A percentile compares a stretch with the other conserved stretches of the same genome.
Conservation (phyloP, 2,888 invertebrate genomes). For the Gibbula magus region DNA sequence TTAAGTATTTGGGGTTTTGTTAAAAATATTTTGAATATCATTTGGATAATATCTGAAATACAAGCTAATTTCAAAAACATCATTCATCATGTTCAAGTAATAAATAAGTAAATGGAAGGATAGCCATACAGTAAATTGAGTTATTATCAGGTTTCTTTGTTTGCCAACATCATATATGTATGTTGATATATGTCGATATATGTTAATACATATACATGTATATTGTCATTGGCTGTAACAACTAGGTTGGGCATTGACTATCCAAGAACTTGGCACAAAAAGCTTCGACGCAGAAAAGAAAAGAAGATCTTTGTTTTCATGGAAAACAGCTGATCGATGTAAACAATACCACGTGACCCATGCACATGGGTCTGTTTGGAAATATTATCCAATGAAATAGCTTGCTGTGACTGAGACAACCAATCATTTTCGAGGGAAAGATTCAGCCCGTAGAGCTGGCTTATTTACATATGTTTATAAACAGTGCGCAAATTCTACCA, state of each 20-base stretch:
- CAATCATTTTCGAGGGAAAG: conserved; percentile 43
- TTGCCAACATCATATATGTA: background rate
- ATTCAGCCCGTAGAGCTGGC: conserved; percentile 48
- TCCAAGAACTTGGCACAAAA: background rate
- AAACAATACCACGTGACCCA: conserved; percentile 64
- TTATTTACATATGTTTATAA: conserved; percentile 67
- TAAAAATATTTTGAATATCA: too few relatives aligned
- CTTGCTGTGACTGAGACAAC: background rate
- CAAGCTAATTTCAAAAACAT: too few relatives aligned
- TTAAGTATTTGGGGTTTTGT: too few relatives aligned
- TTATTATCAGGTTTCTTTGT: background rate
- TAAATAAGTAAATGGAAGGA: too few relatives aligned
- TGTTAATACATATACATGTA: background rate
- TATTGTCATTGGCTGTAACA: background rate
- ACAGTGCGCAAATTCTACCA: conserved; percentile 56
- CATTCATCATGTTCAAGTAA: too few relatives aligned
- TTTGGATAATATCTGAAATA: too few relatives aligned
- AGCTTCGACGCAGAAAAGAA: conserved; percentile 9
- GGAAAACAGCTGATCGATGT: conserved; percentile 54
- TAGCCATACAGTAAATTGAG: background rate
- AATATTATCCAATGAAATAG: conserved; percentile 42
- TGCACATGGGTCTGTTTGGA: conserved; percentile 27
- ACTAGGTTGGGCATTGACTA: too few relatives aligned
- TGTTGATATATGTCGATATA: background rate
- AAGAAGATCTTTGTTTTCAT: background rate